phyloP scores from a whole-genome alignment of 2,797 vertebrate genomes.

The Pachyuromys duprasi region DNA sequence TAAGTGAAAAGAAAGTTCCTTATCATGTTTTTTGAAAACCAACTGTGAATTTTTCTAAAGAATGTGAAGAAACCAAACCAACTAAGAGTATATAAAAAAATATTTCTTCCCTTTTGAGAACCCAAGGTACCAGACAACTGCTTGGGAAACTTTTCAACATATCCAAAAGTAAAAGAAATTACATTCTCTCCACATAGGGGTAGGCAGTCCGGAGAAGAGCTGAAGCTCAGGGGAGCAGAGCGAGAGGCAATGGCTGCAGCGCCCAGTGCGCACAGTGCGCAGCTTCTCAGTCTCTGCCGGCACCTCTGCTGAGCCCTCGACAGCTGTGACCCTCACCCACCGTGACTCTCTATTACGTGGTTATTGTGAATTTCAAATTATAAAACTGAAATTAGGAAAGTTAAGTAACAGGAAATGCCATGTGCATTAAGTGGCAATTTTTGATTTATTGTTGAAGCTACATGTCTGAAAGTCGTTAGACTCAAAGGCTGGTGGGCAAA shows the following conservation, averaged over 20 bases:
- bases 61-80: conserved; percentile 21
- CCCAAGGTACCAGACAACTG: neutral
- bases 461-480: neutral
- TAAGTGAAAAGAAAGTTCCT: neutral
- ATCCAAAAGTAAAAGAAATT: neutral
- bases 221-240: neutral
- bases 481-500: neutral
- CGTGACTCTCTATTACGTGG: neutral
- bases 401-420: conserved; percentile 19
- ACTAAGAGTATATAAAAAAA: neutral
- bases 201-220: conserved; percentile 1
- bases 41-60: neutral
- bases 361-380: neutral
- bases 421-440: neutral
- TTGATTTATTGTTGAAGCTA: neutral
- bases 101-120: conserved; percentile 33
- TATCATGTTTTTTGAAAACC: neutral
- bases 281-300: neutral
- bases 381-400: conserved; percentile 22
- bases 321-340: neutral
- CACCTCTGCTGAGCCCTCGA: neutral
- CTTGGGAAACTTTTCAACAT: conserved; percentile 1
- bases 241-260: neutral
- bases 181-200: neutral
- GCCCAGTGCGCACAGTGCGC: neutral